Evolutionary conservation across 1,140 invertebrate species (phyloP), one percentile per base, ranked within the genome.

Genomic region (Drosophila willistoni): DNA sequence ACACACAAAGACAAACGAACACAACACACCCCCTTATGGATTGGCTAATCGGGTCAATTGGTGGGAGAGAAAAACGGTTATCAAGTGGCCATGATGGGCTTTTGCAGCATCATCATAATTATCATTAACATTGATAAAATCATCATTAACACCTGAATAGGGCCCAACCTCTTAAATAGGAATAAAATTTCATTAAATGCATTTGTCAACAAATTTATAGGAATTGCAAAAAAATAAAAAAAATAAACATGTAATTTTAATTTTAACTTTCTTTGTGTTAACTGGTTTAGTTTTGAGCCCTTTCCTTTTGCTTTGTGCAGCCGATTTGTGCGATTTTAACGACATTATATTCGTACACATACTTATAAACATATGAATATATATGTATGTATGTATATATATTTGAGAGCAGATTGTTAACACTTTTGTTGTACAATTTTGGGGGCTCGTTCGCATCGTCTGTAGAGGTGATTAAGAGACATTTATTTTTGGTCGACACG

Each of bases 191-290:
- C 34, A n/a, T 68, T 54, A 42, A 73, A 64, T 72, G 57, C 73
- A 54, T 55, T 59, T 34, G 36, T 62, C 44, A 79, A 68, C 68
- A 68, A 65, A 29, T 71, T 68, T 77, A 73, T 68, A 64, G 59
- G 75, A 64, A 56, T 47, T 74, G 61, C 44, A 64, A 63, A 65
- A 65, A 41, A 44, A 54, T 70, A 5, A 39, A 39, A 39, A 39
- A 39, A 22, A 22, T 1, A 73, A 74, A 57, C 70, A 64, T 57
- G 44, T 25, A 33, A 64, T 86, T 51, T 81, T 77, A 87, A 87
- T 64, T 86, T 87, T 77, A 89, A 89, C 83, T 87, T 87, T 87
- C 83, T 87, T 87, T 87, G 84, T 81, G 76, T 66, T 51, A 51
- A 51, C 44, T 51, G 44, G 17, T 51, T 51, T 51, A 73, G 74